A percentile compares a stretch with the other conserved stretches of the same genome.
These are phyloP conservation scores for Hoplodrina ambigua DNA, from an alignment of 2,888 invertebrate genomes.

Conservation along the genomic window DNA sequence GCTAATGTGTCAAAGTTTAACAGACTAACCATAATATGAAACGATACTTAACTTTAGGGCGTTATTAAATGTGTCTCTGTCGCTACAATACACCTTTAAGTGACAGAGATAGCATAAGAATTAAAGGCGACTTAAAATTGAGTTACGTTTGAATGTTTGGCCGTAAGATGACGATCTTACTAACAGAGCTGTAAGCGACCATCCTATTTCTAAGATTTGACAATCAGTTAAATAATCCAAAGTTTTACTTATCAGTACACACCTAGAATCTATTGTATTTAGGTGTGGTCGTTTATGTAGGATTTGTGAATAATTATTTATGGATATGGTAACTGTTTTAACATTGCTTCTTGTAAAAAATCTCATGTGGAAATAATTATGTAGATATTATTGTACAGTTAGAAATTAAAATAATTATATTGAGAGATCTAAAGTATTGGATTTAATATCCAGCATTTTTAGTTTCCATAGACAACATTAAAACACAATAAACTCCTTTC, in stretches of 20 bases:
- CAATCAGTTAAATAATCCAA: constrained; percentile 2
- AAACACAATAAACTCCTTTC: neutral
- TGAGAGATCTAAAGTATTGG: neutral
- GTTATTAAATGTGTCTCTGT: too few relatives aligned
- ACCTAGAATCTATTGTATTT: constrained; percentile 47
- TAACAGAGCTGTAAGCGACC: too few relatives aligned
- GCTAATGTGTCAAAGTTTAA: too few relatives aligned
- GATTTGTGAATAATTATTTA: constrained; percentile 33
- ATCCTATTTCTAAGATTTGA: too few relatives aligned
- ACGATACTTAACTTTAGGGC: too few relatives aligned
- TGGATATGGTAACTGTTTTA: constrained; percentile 47
- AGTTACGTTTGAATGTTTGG: too few relatives aligned
- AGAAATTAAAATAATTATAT: neutral
- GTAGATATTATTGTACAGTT: neutral
- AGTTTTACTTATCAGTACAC: constrained; percentile 53
- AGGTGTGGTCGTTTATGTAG: constrained; percentile 46
- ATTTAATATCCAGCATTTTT: neutral
- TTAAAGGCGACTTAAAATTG: too few relatives aligned
- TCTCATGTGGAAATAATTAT: constrained; percentile 2
- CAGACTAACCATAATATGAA: too few relatives aligned
- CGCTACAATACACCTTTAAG: too few relatives aligned
- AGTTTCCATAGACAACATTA: neutral
- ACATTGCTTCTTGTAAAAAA: constrained; percentile 36
- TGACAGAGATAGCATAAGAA: too few relatives aligned
- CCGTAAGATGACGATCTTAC: too few relatives aligned